phyloP scores from a whole-genome alignment of 2,888 invertebrate species.

The Drosophila longiperda region DNA sequence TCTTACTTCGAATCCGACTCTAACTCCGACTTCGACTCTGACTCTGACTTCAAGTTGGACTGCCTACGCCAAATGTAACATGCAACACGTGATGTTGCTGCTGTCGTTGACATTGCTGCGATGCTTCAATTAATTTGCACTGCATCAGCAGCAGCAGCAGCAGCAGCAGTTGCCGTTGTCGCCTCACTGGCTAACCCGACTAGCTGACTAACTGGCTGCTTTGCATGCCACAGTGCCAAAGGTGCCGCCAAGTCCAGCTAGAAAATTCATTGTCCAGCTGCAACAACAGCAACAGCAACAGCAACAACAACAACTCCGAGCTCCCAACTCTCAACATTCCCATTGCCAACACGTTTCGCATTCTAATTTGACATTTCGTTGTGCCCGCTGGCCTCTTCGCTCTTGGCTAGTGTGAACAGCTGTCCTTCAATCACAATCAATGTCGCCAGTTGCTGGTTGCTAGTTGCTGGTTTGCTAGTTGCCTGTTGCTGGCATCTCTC shows the following conservation, averaged over 20 bases:
- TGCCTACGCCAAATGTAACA: conserved; percentile 78
- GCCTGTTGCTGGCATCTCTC: conserved; percentile 60
- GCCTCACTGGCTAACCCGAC: conserved; percentile 47
- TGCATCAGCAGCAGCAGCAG: conserved; percentile 36
- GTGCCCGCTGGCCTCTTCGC: conserved; percentile 36
- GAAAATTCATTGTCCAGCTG: conserved; percentile 68
- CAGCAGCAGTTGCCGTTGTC: conserved; percentile 41
- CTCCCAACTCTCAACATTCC: conserved; percentile 43
- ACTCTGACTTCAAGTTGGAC: conserved; percentile 38
- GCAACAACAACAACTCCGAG: conserved; percentile 1
- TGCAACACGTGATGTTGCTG: conserved; percentile 81
- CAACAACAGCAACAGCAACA: conserved; percentile 9
- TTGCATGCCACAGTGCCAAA: conserved; percentile 76
- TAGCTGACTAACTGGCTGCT: conserved; percentile 49
- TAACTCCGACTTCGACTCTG: conserved; percentile 27
- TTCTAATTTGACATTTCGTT: conserved; percentile 82
- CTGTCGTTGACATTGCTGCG: conserved; percentile 78
- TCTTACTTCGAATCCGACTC: conserved; percentile 31
- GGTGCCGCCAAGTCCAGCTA: conserved; percentile 72
- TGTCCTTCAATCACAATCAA: conserved; percentile 82
- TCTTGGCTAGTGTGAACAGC: conserved; percentile 76
- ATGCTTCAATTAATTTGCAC: conserved; percentile 82
- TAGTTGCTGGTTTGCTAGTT: conserved; percentile 26
- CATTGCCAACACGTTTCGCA: conserved; percentile 81
- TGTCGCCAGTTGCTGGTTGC: conserved; percentile 58